These are phyloP conservation scores for Apteryx mantelli DNA, from an alignment of 2,113 vertebrate species.

Conservation along the genomic window DNA sequence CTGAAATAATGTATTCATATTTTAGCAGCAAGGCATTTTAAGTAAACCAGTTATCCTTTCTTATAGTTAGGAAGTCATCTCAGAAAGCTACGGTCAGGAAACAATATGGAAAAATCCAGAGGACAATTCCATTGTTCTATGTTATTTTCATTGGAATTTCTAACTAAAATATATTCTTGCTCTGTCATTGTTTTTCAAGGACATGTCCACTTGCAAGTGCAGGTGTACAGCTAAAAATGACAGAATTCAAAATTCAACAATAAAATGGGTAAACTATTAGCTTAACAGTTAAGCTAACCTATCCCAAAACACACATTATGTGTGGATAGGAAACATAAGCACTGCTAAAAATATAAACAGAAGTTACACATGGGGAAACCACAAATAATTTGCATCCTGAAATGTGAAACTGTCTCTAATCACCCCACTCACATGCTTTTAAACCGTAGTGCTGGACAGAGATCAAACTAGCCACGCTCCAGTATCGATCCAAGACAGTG, in stretches of 20 bases:
- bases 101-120: background rate
- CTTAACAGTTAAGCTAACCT: background rate
- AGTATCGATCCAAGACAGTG: background rate
- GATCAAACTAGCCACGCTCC: background rate
- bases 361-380: background rate
- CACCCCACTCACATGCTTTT: fast-evolving
- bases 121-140: background rate
- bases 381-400: background rate
- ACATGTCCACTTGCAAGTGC: background rate
- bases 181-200: background rate
- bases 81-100: too few species aligned
- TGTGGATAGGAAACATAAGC: background rate
- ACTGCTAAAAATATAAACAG: background rate
- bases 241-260: background rate
- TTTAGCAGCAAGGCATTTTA: background rate
- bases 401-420: background rate
- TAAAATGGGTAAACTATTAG: background rate
- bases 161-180: background rate
- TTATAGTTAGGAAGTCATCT: too few species aligned
- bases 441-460: background rate
- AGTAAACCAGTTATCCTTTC: too few species aligned
- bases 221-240: background rate
- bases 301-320: background rate
- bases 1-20: background rate
- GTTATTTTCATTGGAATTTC: background rate